These are phyloP conservation scores for Pituophis catenifer DNA, from an alignment of 2,113 vertebrate species.

Conservation along the genomic window DNA sequence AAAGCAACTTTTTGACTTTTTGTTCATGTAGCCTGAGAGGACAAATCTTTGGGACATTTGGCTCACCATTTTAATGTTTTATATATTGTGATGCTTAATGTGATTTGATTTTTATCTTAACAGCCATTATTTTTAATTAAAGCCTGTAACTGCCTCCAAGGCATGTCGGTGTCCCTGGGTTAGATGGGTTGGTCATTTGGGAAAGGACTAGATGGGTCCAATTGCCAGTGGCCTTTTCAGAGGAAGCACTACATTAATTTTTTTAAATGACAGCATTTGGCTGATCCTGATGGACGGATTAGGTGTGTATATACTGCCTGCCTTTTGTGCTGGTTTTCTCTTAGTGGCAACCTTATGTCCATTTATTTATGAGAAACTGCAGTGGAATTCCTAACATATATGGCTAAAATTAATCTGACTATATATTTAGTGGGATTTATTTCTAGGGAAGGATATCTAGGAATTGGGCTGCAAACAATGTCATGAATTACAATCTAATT, in stretches of 20 bases:
- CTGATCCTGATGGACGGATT: neutral
- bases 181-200: neutral
- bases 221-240: too few relatives aligned
- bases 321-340: neutral
- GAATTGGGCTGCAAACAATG: neutral
- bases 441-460: neutral
- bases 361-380: neutral
- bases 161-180: neutral
- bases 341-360: neutral
- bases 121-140: neutral
- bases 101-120: neutral
- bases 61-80: neutral
- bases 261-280: neutral
- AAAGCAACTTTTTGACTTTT: neutral
- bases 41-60: neutral
- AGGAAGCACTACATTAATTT: neutral
- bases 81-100: neutral
- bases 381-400: neutral
- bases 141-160: neutral
- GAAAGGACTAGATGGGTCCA: neutral
- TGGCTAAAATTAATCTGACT: neutral
- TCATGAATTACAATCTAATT: neutral
- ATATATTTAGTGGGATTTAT: neutral
- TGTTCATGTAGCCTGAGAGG: neutral
- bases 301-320: neutral